Base-by-base conservation (phyloP, 2,113 vertebrate genomes). In the Myxocyprinus asiaticus region DNA sequence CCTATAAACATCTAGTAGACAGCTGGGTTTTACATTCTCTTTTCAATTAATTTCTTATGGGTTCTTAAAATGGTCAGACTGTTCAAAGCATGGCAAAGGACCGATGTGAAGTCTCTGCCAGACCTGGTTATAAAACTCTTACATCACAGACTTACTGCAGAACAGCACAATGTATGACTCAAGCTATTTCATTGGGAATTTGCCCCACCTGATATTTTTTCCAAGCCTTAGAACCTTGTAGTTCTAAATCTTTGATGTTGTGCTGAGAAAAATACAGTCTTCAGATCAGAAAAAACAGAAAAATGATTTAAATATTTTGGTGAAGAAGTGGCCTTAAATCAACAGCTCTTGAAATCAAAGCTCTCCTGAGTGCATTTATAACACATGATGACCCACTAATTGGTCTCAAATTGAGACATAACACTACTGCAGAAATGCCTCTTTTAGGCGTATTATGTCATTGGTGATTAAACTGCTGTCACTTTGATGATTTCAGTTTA, bases 321-420 rank as follows among this genome's bases (percentile, higher is more conserved):
- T 62, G 59, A 42, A 66, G 76, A 80, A 73, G 59, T 50, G 33
- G 59, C 66, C 59, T 77, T 61, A 78, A 79, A 64, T 79, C 58
- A 71, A 79, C 67, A 79, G 67, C 74, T 66, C 51, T 55, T 76
- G 77, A 75, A 22, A 33, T 67, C 47, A 62, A 17, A 63, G 12
- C 76, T 70, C 59, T 68, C 66, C 66, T 61, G 77, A 47, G 64
- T 64, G 55, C 67, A 78, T 84, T 56, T 70, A 77, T 79, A 79
- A 71, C 74, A 67, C 82, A 84, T 59, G 58, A 67, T 75, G 82
- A 82, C 80, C 82, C 59, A 77, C 59, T 81, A 76, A 69, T 58
- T 63, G 44, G 56, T 72, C 61, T 70, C 47, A 58, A 66, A 66
- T 64, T 77, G 70, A 77, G 47, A 76, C 22, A 33, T 33, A 33